phyloP scores from a whole-genome alignment of 2,113 vertebrate genomes.

The Emydocephalus ijimae region DNA sequence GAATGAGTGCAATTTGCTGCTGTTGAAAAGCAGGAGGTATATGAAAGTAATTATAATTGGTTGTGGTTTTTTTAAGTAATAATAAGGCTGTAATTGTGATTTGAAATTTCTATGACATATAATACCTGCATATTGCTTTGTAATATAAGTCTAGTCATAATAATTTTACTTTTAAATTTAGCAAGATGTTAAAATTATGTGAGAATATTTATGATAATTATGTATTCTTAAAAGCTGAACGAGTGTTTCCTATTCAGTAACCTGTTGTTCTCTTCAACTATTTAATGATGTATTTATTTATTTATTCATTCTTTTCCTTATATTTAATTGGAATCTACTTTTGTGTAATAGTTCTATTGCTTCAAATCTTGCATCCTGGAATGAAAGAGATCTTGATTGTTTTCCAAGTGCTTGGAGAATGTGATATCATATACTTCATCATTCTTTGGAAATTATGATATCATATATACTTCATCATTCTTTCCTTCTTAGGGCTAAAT shows the following conservation, averaged over 20 bases:
- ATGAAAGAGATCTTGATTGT: background rate
- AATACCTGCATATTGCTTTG: background rate
- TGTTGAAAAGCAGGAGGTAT: background rate
- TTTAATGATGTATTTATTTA: background rate
- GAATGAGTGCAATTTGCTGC: background rate
- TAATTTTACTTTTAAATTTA: background rate
- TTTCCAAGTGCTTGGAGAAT: background rate
- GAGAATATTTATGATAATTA: background rate
- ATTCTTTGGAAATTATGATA: background rate
- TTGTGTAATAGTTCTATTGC: background rate
- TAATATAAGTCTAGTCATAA: background rate
- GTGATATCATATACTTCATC: background rate
- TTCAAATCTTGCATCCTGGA: background rate
- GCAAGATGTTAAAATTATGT: background rate
- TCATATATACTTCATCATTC: background rate
- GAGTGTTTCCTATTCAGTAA: background rate
- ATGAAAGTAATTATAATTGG: background rate
- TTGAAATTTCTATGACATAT: constrained; percentile 3
- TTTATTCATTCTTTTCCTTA: background rate
- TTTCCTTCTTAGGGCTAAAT: background rate
- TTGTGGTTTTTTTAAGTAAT: background rate
- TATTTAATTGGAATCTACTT: background rate
- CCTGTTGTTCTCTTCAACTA: background rate
- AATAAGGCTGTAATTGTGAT: background rate
- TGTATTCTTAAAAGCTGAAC: background rate